Evolutionary conservation across 2,797 vertebrate species (phyloP), one percentile per base, ranked within the genome.

Genomic region (Melanotaenia trifasciata): DNA sequence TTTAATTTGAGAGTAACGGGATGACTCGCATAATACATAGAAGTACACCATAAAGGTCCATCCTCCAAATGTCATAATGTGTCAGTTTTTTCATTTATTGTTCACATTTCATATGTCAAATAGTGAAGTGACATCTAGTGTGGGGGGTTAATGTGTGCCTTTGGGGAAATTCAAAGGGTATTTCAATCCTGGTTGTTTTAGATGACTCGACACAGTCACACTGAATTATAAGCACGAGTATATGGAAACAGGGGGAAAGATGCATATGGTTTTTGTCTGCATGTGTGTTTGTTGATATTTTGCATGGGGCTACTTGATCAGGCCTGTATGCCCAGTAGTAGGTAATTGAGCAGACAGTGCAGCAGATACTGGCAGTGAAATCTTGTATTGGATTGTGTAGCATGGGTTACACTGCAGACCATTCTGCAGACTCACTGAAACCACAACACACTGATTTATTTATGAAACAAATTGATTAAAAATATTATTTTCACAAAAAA

Each of bases 91-190:
- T 24, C 70, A 58, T 64, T 64, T 50, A 38, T 40, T 26, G 56
- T 63, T 63, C 67, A 63, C 58, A 67, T 74, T 71, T 82, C 56
- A 79, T 67, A 70, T 78, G 83, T 84, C 80, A 84, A 73, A 72
- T 63, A 84, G 61, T 68, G 74, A 71, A 1, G 50, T 84, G 84
- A 78, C 67, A 58, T 50, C 35, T 45, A 56, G 74, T 75, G 43
- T 76, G 70, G 73, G 43, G 38, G 33, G 28, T 74, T 83, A 74
- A 87, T 79, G 16, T 71, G 24, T 32, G 69, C 70, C 76, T 86
- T 70, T 68, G 61, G 84, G 77, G 56, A 77, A 63, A 78, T 84
- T 81, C 58, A 87, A 83, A 86, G 76, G 76, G 53, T 63, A 70
- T 78, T 78, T 81, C 69, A 74, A 28, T 47, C 40, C 28, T 24